Evolutionary conservation across 2,113 vertebrate species (phyloP), one percentile per base, ranked within the genome.

Genomic region (Pycnonotus jocosus): DNA sequence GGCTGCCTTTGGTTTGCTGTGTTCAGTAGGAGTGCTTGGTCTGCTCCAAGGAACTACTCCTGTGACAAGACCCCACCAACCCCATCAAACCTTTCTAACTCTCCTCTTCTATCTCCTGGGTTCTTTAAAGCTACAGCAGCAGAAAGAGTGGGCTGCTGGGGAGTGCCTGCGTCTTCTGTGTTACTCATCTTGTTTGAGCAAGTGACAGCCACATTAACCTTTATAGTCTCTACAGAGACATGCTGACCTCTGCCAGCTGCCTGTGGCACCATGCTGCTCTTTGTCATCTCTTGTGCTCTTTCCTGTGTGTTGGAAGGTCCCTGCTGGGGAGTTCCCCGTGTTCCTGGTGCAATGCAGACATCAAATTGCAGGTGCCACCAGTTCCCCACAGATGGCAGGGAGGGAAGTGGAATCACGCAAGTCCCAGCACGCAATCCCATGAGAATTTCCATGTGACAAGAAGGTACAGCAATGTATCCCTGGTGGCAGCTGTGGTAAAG

Each of bases 161-260:
- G 16, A 50, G 14, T 69, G 35, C 11, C 27, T 40, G 20, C 1
- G 0, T 23, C 28, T 72, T 45, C 40, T 51, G 48, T 14, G 12
- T 93, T 44, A 84, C 61, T 47, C 62, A 79, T 10, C 28, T 74
- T 68, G 37, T 72, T 28, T 61, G 66, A 90, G 53, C 31, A 65
- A 81, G 42, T 23, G 42, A 65, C 27, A 87, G 68, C 22, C 45
- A 10, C 1, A 0, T 57, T 51, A 45, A 37, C 33, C 30, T 66
- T 81, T 45, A 17, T 0, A 71, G 44, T 21, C 47, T 33, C 27
- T 1, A 1, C 0, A 1, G 62, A 80, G 64, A 50, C 0, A 0
- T 15, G 38, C 30, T 90, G 79, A 73, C 45, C 42, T 80, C 64
- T 92, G 58, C 17, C 66, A 94, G 48, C 2, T 80, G 38, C 57